Evolutionary conservation across 2,888 invertebrate species (phyloP).

Genomic region (Gasteruption jaculator): DNA sequence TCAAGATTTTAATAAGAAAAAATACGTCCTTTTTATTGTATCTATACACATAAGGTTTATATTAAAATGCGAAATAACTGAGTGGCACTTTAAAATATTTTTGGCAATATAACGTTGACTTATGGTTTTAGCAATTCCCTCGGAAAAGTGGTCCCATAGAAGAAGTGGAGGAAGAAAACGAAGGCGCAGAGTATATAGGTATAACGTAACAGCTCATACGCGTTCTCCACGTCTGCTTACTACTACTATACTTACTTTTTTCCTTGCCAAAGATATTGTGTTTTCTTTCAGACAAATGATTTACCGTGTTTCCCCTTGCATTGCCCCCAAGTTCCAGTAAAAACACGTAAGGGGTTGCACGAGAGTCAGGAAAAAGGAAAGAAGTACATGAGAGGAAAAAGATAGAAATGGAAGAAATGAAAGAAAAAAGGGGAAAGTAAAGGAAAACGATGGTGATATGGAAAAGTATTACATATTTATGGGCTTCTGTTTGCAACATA

Average conservation of each 20-base stretch:
- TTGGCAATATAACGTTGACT: slow-evolving; percentile 49
- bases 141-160: too few relatives aligned
- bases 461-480: slow-evolving; percentile 51
- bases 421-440: slow-evolving; percentile 15
- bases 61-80: too few relatives aligned
- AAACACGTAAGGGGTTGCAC: slow-evolving; percentile 43
- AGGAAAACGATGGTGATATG: slow-evolving; percentile 32
- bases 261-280: slow-evolving; percentile 40
- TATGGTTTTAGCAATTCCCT: slow-evolving; percentile 40
- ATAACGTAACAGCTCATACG: too few relatives aligned
- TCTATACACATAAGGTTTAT: too few relatives aligned
- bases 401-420: slow-evolving; percentile 6
- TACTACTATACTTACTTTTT: slow-evolving; percentile 14
- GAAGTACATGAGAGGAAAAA: background rate
- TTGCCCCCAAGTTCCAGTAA: slow-evolving; percentile 37
- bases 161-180: too few relatives aligned
- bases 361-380: too few relatives aligned
- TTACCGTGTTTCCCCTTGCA: slow-evolving; percentile 43
- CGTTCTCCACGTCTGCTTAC: slow-evolving; percentile 10
- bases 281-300: slow-evolving; percentile 50
- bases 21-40: too few relatives aligned
- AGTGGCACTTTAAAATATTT: slow-evolving; percentile 50
- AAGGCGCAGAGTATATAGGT: too few relatives aligned
- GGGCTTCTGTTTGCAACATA: slow-evolving; percentile 45
- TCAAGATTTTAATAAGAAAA: too few relatives aligned